Base-by-base conservation (phyloP, 2,113 vertebrate species). In the Festucalex cinctus region DNA sequence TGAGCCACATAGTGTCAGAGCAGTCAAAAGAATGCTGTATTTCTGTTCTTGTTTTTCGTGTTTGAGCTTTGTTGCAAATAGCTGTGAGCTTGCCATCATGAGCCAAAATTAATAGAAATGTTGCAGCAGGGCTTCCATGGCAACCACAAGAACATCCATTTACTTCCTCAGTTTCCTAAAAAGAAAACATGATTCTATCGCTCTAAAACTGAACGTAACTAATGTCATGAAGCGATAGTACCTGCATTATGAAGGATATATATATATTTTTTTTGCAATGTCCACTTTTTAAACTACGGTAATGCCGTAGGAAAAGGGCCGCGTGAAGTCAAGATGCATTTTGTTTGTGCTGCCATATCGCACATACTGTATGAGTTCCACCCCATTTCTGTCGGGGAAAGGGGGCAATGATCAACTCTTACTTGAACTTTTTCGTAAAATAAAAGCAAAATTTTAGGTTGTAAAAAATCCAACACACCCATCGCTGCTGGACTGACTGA, bases 341-440 rank as follows among this genome's bases (percentile, higher is more conserved):
- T 51, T 72, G 63, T 58, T 72, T 77, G 63, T 51, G 66, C 41
- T 51, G 7, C 43, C 57, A 22, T 51, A 10, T 68, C n/a, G 58
- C 63, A 60, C 75, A 68, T 75, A 59, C 53, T n/a, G 24, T 63
- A 28, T 69, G 5, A 63, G 20, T 60, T 74, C 66, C n/a, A 56
- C 80, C 81, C 83, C 87, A 86, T 73, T 86, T 89, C 62, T 86
- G 78, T 87, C 81, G 82, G 85, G 84, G 81, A 0, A 14, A 24
- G 12, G 37, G 59, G 76, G 9, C 58, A 32, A 61, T 57, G 8
- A 37, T 44, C 6, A 37, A 22, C 6, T 20, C 0, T 48, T 66
- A 26, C 39, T 41, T 14, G 54, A n/a, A 53, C 22, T 26, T 65
- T 68, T 64, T 65, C 6, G 36, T 13, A 8, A 24, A 60, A 12